phyloP scores from a whole-genome alignment of 2,888 invertebrate genomes.

The Clistopyga incitator region DNA sequence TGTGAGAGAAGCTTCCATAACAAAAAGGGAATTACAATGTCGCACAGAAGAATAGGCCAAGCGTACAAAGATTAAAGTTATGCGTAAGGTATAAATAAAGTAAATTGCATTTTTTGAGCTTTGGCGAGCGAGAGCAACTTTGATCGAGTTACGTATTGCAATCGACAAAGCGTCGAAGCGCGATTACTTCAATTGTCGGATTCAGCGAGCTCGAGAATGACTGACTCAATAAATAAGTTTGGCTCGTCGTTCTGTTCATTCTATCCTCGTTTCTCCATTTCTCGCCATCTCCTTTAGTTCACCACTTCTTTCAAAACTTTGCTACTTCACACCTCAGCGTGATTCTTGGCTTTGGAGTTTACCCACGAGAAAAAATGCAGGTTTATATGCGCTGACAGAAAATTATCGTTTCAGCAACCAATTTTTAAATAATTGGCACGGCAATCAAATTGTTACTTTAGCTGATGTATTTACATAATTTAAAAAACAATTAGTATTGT shows the following conservation, averaged over 20 bases:
- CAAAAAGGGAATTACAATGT: background rate
- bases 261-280: constrained; percentile 17
- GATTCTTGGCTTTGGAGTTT: background rate
- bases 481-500: too few species aligned
- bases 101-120: constrained; percentile 29
- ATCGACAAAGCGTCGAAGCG: constrained; percentile 67
- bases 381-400: too few species aligned
- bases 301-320: constrained; percentile 9
- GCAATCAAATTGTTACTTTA: too few species aligned
- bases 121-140: constrained; percentile 33
- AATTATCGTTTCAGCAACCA: too few species aligned
- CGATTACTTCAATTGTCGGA: constrained; percentile 73
- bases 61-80: background rate
- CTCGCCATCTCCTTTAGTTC: background rate
- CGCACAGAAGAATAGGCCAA: background rate
- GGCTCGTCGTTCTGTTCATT: constrained; percentile 18
- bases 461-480: too few species aligned
- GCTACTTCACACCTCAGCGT: background rate
- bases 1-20: background rate
- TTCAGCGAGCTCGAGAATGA: constrained; percentile 64
- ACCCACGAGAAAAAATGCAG: background rate
- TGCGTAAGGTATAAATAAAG: background rate
- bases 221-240: constrained; percentile 33
- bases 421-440: too few species aligned
- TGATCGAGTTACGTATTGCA: constrained; percentile 71